These are phyloP conservation scores for Argentina silus DNA, from an alignment of 2,797 vertebrate genomes.

Conservation along the genomic window DNA sequence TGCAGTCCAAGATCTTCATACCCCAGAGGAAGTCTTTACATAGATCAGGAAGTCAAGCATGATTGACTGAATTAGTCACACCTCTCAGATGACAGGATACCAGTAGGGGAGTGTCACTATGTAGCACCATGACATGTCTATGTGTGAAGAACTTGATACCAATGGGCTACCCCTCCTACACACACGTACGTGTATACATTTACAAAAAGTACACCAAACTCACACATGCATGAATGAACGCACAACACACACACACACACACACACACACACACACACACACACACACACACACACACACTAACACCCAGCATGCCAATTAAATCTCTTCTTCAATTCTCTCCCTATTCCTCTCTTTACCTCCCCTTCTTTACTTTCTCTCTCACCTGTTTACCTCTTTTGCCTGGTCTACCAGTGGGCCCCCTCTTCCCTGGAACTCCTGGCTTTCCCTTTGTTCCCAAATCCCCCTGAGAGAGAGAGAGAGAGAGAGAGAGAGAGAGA, in stretches of 20 bases:
- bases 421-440: too few relatives aligned
- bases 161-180: not conserved
- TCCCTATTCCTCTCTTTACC: too few relatives aligned
- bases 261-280: constrained; percentile 29
- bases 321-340: too few relatives aligned
- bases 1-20: constrained; percentile 11
- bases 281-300: constrained; percentile 51
- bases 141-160: not conserved
- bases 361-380: too few relatives aligned
- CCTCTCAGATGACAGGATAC: not conserved
- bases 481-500: constrained; percentile 44
- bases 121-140: not conserved
- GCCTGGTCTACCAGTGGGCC: too few relatives aligned
- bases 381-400: too few relatives aligned
- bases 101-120: not conserved
- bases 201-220: constrained; percentile 2
- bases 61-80: not conserved
- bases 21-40: constrained; percentile 1
- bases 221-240: not conserved
- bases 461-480: not conserved
- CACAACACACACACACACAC: constrained; percentile 32
- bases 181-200: constrained; percentile 6
- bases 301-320: constrained; percentile 59
- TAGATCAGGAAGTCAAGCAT: not conserved
- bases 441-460: too few relatives aligned